A percentile compares a stretch with the other conserved stretches of the same genome.
phyloP scores from a whole-genome alignment of 2,113 vertebrate genomes.

The Copsychus sechellarum region DNA sequence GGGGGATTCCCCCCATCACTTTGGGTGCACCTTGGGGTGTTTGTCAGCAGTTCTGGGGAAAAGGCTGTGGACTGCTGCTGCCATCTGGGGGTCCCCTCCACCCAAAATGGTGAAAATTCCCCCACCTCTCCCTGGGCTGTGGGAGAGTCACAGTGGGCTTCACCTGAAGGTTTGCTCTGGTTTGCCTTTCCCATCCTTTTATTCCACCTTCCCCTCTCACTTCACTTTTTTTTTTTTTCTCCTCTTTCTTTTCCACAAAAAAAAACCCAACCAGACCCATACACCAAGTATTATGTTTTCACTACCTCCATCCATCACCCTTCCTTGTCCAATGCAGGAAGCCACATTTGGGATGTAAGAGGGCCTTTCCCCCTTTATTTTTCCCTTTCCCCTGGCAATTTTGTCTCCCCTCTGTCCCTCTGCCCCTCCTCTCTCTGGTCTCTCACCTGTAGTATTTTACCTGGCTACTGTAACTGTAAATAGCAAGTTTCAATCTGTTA shows the following conservation, averaged over 20 bases:
- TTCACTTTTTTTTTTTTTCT: not conserved
- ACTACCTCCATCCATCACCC: not conserved
- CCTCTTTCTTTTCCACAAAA: not conserved
- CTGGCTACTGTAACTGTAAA: conserved; percentile 77
- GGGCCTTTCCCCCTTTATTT: not conserved
- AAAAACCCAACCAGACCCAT: not conserved
- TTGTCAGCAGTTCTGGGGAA: not conserved
- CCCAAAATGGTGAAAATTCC: not conserved
- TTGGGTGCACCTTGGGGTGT: not conserved
- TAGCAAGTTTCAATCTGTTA: conserved; percentile 68
- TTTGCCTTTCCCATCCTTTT: not conserved
- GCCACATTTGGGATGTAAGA: not conserved
- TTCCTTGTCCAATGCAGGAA: not conserved
- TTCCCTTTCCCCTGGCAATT: not conserved
- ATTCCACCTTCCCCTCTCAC: not conserved
- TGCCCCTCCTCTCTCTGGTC: not conserved
- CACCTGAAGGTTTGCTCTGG: not conserved
- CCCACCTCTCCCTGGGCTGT: rapidly evolving
- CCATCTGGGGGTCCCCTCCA: not conserved
- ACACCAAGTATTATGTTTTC: not conserved
- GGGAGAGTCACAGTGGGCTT: not conserved
- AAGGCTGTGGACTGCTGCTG: not conserved
- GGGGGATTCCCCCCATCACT: not conserved
- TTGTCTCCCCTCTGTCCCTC: not conserved
- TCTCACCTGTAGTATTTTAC: conserved; percentile 28